These are phyloP conservation scores for Bos taurus DNA, from an alignment of 2,113 vertebrate species.

Conservation along the genomic window DNA sequence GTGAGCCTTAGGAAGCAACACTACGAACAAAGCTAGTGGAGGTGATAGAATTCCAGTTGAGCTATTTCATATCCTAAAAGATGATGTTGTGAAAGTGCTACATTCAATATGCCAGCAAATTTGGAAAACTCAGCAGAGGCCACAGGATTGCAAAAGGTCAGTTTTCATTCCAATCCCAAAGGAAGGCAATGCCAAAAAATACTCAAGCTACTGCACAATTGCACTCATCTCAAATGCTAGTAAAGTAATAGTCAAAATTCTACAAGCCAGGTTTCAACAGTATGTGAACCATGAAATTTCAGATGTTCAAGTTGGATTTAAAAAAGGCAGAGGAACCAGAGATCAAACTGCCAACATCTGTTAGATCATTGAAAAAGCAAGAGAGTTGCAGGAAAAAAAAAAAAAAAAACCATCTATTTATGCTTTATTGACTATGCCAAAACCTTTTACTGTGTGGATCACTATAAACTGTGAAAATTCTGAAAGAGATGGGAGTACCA, in stretches of 20 bases:
- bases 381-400: background rate
- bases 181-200: background rate
- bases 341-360: background rate
- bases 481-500: background rate
- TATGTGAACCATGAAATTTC: background rate
- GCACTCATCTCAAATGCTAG: background rate
- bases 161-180: background rate
- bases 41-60: background rate
- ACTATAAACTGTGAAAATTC: background rate
- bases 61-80: no score
- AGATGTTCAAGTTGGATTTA: background rate
- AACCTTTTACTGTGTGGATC: background rate
- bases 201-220: background rate
- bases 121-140: background rate
- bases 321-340: background rate
- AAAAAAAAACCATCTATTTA: background rate
- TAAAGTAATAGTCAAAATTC: background rate
- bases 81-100: background rate
- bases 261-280: background rate
- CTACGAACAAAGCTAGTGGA: background rate
- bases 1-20: background rate
- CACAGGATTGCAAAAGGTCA: background rate
- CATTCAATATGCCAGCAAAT: background rate
- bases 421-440: background rate
- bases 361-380: background rate